Base-by-base conservation (phyloP, 2,888 invertebrate genomes). In the Syrista parreyssii region DNA sequence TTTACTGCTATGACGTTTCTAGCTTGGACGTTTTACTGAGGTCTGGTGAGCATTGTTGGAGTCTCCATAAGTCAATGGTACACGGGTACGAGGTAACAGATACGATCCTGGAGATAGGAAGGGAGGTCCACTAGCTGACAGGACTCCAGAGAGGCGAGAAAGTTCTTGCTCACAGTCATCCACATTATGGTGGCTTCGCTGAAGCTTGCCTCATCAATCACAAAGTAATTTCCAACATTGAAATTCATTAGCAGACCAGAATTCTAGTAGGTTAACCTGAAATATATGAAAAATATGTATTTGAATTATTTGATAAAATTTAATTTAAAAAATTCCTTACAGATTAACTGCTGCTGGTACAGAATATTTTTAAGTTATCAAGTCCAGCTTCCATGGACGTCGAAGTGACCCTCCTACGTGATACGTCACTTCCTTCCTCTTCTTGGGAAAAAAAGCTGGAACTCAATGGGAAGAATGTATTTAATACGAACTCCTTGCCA, bases 71-170 rank as follows among this genome's bases (percentile, higher is more conserved):
- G 34, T 6, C 11, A 31, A 77, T 34, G 79, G 69, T 82, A 36
- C 79, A 78, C 12, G 82, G 82, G 35, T 77, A 71, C 68, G 78
- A 80, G 73, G 76, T 78, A n/a, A 76, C 82, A 3, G 82, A 80
- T 23, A 81, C 72, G 72, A 79, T 82, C 34, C 68, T 82, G 74
- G 82, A 82, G 76, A 79, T 81, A 74, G 82, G 79, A 71, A 68
- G 73, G 73, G 40, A 80, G 74, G 82, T 79, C 73, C 75, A 82
- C 69, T 75, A 77, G 33, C 68, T 73, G 68, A 76, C 74, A 74
- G 78, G 77, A 31, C 79, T 68, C 30, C 79, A 79, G 69, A 71
- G 74, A 68, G 78, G 77, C 76, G 82, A 82, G 55, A 78, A 81
- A 72, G 82, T 82, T 68, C 76, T 81, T 68, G 79, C 77, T 32